Conservation (phyloP, 2,888 invertebrate species). For the Arrhopalites spinosus region DNA sequence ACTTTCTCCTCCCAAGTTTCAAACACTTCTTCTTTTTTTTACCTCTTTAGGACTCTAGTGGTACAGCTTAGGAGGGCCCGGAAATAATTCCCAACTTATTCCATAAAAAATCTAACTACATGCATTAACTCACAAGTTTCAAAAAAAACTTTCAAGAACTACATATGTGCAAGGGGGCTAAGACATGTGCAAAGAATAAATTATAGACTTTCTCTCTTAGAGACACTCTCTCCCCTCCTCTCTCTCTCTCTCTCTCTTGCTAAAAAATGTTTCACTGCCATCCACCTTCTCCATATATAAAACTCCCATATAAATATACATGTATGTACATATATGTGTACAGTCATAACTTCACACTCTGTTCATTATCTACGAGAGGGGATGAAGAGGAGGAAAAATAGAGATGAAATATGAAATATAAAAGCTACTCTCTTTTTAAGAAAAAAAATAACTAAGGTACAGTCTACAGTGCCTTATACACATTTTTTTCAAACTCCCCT, state of each 20-base stretch:
- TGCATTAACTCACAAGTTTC: constrained; percentile 22
- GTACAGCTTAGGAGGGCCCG: neutral
- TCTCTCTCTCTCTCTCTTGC: neutral
- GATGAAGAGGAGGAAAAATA: too few species aligned
- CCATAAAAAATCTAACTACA: constrained; percentile 24
- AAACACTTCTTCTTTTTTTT: neutral
- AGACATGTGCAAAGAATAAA: constrained; percentile 14
- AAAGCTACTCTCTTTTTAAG: too few species aligned
- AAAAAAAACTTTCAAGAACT: neutral
- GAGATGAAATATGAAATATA: too few species aligned
- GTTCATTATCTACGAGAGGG: too few species aligned
- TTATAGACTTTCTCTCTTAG: constrained; percentile 1
- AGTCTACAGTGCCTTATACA: neutral
- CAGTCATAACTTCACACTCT: too few species aligned
- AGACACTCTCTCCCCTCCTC: neutral
- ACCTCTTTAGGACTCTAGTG: neutral
- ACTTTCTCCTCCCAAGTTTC: neutral
- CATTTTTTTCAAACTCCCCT: too few species aligned
- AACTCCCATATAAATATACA: too few species aligned
- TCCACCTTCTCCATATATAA: too few species aligned
- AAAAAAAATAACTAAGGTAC: too few species aligned
- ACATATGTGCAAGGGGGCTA: neutral
- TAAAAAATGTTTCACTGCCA: too few species aligned
- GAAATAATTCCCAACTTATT: constrained; percentile 20
- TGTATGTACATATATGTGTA: too few species aligned